Base-by-base conservation (phyloP, 2,113 vertebrate genomes). In the Silurus glanis region DNA sequence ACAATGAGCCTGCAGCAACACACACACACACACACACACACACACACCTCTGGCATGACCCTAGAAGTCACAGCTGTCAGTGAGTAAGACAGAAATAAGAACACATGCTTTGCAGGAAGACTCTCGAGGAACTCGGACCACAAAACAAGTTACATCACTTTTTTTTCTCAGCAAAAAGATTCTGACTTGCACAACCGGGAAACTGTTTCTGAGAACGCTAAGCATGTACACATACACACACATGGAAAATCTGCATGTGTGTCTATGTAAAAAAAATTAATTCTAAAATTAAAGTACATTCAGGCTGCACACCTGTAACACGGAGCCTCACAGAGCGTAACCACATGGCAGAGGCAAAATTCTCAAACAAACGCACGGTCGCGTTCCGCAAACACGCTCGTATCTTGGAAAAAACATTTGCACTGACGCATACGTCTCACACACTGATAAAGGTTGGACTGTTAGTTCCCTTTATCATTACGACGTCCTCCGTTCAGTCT, bases 111-210 rank as follows among this genome's bases (percentile, higher is more conserved):
- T 79, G 55, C 25, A 58, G 76, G 13, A 58, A 67, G 62, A 83
- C 66, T 83, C 66, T 69, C 64, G 45, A 83, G 64, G 81, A 45
- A 82, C 47, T 82, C 62, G 12, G 47, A 51, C 80, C 45, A 25
- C 23, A 51, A 82, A 82, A n/a, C 5, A 47, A 47, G 17, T 80
- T 37, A 47, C 37, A 23, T 23, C 79, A 80, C 19, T 5, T 28
- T 80, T 56, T 28, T 72, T 71, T 59, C 28, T 56, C 28, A 14
- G 45, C 23, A 66, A 47, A 82, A 64, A 62, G 5, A 59, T 23
- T 66, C 37, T n/a, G 45, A 82, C 47, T 66, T 51, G 8, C 80
- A 67, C 47, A 82, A 82, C 80, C 6, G 12, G 37, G 59, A 51
- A 64, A 62, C 3, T 51, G 80, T 82, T 82, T 81, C 25, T 47